Conservation (phyloP, 2,797 vertebrate genomes). For the Tokudaia muenninki region DNA sequence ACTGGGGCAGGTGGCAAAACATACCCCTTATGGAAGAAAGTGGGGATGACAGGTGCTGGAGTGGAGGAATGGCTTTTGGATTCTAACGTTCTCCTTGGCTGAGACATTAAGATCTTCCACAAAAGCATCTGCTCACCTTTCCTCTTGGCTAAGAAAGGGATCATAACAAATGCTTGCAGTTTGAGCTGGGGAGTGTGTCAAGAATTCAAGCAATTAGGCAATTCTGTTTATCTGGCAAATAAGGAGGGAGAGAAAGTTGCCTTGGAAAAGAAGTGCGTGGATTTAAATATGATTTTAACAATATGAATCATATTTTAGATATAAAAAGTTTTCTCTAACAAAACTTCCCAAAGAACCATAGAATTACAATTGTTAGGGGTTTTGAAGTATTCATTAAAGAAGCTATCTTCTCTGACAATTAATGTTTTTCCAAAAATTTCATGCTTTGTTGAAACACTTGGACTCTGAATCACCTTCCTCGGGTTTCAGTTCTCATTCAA, state of each 20-base stretch:
- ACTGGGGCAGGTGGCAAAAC: not conserved
- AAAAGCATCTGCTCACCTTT: not conserved
- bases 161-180: not conserved
- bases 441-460: not conserved
- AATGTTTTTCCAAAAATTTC: constrained; percentile 25
- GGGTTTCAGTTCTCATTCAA: constrained; percentile 22
- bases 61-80: not conserved
- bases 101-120: not conserved
- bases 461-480: not conserved
- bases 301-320: not conserved
- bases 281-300: not conserved
- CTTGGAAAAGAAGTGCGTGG: not conserved
- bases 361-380: not conserved
- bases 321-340: not conserved
- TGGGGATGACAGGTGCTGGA: not conserved
- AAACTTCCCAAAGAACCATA: not conserved
- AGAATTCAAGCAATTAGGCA: not conserved
- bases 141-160: not conserved
- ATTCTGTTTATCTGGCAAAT: not conserved
- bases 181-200: not conserved
- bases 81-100: not conserved
- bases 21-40: not conserved
- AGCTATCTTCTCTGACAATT: not conserved
- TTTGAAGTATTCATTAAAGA: constrained; percentile 2
- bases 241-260: not conserved